phyloP scores from a whole-genome alignment of 2,797 vertebrate genomes.

The Peromyscus eremicus region DNA sequence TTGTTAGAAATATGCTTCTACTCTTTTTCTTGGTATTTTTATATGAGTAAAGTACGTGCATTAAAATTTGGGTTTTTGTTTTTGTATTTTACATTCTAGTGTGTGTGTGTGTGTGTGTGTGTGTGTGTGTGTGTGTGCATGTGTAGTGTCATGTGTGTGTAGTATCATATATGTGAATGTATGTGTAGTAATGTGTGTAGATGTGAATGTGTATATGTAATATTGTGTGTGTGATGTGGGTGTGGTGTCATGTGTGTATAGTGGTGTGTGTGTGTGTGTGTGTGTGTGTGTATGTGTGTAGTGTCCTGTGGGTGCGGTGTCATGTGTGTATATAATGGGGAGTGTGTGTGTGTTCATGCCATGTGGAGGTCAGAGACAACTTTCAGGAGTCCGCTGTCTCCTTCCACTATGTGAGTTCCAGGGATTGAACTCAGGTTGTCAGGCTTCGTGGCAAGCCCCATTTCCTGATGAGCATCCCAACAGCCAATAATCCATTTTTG shows the following conservation, averaged over 20 bases:
- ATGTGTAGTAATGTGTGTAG: not conserved
- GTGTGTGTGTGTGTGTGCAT: no score
- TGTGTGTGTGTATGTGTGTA: not conserved
- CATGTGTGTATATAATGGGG: not conserved
- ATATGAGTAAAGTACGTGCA: not conserved
- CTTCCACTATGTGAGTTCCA: not conserved
- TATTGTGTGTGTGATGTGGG: not conserved
- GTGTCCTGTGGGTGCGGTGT: rapidly evolving
- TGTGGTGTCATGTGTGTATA: not conserved
- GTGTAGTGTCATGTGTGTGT: not conserved
- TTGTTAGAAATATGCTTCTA: constrained; percentile 17
- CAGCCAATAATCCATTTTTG: not conserved
- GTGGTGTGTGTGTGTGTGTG: no score
- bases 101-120: not conserved
- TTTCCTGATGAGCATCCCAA: not conserved
- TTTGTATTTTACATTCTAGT: not conserved
- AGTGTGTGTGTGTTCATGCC: rapidly evolving
- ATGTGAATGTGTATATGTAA: not conserved
- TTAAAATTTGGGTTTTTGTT: not conserved
- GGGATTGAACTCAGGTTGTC: not conserved
- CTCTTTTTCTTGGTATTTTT: constrained; percentile 50
- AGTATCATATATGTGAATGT: not conserved
- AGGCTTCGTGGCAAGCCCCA: not conserved
- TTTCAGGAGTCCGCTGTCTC: not conserved
- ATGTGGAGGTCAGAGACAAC: not conserved